Evolutionary conservation across 53 echinoderm and acorn worm genomes (phyloP).

Genomic region (Holothuria leucospilota): DNA sequence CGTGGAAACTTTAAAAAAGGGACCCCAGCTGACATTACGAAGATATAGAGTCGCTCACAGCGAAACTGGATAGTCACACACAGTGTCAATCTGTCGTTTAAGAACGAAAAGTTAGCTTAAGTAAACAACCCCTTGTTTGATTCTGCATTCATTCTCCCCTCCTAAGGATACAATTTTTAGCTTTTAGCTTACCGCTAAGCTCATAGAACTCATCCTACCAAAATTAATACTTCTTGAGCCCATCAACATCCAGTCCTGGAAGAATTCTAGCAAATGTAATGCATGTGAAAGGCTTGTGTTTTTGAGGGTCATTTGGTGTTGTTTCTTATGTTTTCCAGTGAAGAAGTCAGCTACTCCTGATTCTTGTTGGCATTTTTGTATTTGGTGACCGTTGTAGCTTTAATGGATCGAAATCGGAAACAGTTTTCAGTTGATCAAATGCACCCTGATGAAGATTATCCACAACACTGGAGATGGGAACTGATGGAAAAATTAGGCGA

Average conservation of each 20-base stretch:
- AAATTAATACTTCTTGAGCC: too few relatives aligned
- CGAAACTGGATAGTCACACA: too few relatives aligned
- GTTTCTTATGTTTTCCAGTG: slow-evolving; percentile 4
- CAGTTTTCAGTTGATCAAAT: slow-evolving; percentile 6
- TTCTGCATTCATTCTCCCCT: slow-evolving; percentile 28
- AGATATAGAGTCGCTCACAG: too few relatives aligned
- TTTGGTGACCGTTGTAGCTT: slow-evolving; percentile 6
- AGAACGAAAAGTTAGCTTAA: too few relatives aligned
- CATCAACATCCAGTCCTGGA: slow-evolving; percentile 31
- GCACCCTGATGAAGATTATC: slow-evolving; percentile 51
- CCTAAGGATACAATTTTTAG: slow-evolving; percentile 25
- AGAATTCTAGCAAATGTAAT: slow-evolving; percentile 46
- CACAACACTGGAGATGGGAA: slow-evolving; percentile 27
- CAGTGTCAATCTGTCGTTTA: too few relatives aligned
- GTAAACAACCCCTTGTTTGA: slow-evolving; percentile 44
- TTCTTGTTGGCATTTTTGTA: slow-evolving; percentile 25
- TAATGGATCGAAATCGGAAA: slow-evolving; percentile 28
- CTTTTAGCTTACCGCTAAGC: slow-evolving; percentile 9
- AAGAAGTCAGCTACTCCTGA: slow-evolving; percentile 35
- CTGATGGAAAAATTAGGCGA: slow-evolving; percentile 48
- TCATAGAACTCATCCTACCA: slow-evolving; percentile 52
- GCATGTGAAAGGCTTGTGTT: slow-evolving; percentile 33
- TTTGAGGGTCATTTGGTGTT: slow-evolving; percentile 40
- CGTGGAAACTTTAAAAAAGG: too few relatives aligned
- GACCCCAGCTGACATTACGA: too few relatives aligned